Evolutionary conservation across 2,888 invertebrate genomes (phyloP).

Genomic region (Loripinus fragilis): DNA sequence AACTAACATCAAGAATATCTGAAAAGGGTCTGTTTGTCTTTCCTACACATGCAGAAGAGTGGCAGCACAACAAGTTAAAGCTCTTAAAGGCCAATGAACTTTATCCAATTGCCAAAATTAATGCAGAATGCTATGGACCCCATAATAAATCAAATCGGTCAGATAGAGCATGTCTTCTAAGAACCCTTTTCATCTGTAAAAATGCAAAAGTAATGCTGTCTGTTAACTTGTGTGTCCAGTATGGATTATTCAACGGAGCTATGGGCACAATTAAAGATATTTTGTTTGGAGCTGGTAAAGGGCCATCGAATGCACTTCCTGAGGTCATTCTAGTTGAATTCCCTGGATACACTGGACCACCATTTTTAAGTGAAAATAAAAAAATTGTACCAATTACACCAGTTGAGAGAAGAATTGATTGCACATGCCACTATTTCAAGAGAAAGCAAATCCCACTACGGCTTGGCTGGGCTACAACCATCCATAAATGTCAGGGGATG

Average conservation of each 20-base stretch:
- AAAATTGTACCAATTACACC: slow-evolving; percentile 44
- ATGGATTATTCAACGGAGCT: too few species aligned
- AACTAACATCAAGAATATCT: slow-evolving; percentile 5
- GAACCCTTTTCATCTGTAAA: slow-evolving; percentile 38
- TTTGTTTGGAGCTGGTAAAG: slow-evolving; percentile 37
- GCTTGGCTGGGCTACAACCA: too few species aligned
- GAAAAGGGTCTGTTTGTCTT: slow-evolving; percentile 37
- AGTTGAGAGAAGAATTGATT: slow-evolving; percentile 27
- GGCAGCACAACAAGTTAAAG: slow-evolving; percentile 36
- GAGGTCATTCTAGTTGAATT: slow-evolving; percentile 60
- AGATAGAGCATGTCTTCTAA: slow-evolving; percentile 27
- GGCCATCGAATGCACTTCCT: slow-evolving; percentile 44
- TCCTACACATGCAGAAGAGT: slow-evolving; percentile 36
- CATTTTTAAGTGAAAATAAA: too few species aligned
- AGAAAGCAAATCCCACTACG: too few species aligned
- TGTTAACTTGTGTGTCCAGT: slow-evolving; percentile 46
- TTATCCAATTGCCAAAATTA: slow-evolving; percentile 49
- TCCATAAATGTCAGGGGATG: too few species aligned
- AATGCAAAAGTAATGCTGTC: slow-evolving; percentile 55
- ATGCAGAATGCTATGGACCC: slow-evolving; percentile 23
- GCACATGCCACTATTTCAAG: too few species aligned
- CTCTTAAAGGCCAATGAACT: slow-evolving; percentile 31
- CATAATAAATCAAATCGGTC: slow-evolving; percentile 29
- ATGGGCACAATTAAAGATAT: slow-evolving; percentile 50
- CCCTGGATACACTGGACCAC: slow-evolving; percentile 41